phyloP scores from a whole-genome alignment of 2,797 vertebrate genomes.

The Peromyscus nudipes region DNA sequence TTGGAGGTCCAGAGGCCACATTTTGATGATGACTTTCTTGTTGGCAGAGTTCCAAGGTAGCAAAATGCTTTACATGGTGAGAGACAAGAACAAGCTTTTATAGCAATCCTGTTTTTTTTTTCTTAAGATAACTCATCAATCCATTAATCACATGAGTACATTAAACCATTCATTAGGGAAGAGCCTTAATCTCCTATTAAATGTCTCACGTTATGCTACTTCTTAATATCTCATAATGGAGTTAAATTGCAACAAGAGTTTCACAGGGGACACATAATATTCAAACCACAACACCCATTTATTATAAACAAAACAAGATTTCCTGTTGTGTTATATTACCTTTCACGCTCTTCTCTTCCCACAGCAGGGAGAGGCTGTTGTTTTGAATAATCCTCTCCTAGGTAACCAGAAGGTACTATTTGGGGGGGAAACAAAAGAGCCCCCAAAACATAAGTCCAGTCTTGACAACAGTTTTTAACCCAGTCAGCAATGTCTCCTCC shows the following conservation, averaged over 20 bases:
- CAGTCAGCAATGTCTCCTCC: not conserved
- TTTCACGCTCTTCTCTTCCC: not conserved
- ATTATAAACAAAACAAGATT: constrained; percentile 18
- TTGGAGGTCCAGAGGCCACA: not conserved
- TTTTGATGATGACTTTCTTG: not conserved
- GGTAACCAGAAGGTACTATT: not conserved
- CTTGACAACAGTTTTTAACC: not conserved
- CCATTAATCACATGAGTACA: not conserved
- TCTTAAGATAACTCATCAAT: not conserved
- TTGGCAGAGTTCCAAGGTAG: not conserved
- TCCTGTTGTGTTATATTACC: not conserved
- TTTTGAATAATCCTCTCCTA: not conserved
- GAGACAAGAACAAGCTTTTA: not conserved
- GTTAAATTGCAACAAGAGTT: not conserved
- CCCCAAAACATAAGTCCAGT: not conserved
- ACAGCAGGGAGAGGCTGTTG: not conserved
- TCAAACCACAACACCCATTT: not conserved
- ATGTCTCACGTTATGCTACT: not conserved
- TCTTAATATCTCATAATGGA: not conserved
- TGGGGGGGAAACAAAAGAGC: not conserved
- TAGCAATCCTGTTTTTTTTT: not conserved
- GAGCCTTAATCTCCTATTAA: not conserved
- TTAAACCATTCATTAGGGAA: not conserved
- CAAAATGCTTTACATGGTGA: not conserved
- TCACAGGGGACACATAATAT: not conserved